Evolutionary conservation across 2,888 invertebrate species (phyloP).

Genomic region (Hydriomena furcata): DNA sequence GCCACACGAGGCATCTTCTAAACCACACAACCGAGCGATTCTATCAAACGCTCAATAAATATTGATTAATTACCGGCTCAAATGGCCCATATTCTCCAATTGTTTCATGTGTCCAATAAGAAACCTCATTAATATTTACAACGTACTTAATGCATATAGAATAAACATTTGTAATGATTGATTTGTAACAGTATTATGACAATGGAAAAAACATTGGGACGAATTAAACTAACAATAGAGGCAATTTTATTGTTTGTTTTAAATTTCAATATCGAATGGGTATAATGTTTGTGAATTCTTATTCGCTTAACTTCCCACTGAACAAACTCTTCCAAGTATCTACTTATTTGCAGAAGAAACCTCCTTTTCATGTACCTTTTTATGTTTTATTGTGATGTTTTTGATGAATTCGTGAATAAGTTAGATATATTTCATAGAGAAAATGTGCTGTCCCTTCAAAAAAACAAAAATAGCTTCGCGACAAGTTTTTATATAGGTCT

Average conservation of each 20-base stretch:
- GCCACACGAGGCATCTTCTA: constrained; percentile 6
- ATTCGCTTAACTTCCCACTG: no score
- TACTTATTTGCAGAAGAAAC: no score
- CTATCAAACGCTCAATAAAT: constrained; percentile 38
- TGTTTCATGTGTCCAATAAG: constrained; percentile 38
- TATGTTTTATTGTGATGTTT: no score
- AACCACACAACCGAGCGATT: constrained; percentile 15
- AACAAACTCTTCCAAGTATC: no score
- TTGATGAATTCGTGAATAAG: no score
- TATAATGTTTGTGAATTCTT: no score
- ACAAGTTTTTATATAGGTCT: constrained; percentile 9
- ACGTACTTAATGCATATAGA: constrained; percentile 37
- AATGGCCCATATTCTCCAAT: constrained; percentile 39
- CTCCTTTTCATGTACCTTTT: no score
- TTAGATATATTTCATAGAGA: no score
- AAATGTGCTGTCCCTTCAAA: no score
- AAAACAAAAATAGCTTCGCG: not conserved
- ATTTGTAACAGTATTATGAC: constrained; percentile 18
- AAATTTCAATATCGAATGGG: constrained; percentile 8
- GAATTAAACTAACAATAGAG: constrained; percentile 12
- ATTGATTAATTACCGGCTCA: constrained; percentile 39
- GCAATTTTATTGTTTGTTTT: not conserved
- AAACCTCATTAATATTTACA: constrained; percentile 44
- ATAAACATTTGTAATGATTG: constrained; percentile 34
- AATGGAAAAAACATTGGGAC: constrained; percentile 12